A percentile compares a stretch with the other conserved stretches of the same genome.
These are phyloP conservation scores for Tachuris rubrigastra DNA, from an alignment of 2,113 vertebrate genomes.

Conservation along the genomic window DNA sequence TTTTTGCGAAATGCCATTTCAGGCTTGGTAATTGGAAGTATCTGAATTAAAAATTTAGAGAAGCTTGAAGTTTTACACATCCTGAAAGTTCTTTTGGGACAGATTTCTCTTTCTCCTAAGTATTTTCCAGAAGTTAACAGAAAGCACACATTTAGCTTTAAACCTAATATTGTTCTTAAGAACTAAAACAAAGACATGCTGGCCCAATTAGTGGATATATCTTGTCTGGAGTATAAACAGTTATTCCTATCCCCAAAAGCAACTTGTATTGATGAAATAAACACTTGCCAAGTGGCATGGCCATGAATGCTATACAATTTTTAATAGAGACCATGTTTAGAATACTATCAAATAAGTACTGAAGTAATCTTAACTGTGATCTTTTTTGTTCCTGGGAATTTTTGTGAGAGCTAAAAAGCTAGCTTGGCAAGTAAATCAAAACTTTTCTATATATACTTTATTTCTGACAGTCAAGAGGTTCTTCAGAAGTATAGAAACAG, in stretches of 20 bases:
- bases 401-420: not conserved
- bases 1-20: not conserved
- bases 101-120: not conserved
- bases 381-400: not conserved
- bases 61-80: not conserved
- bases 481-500: conserved; percentile 35
- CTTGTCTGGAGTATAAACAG: not conserved
- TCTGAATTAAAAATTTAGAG: not conserved
- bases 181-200: not conserved
- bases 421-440: conserved; percentile 46
- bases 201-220: not conserved
- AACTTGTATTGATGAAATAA: not conserved
- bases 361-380: conserved; percentile 15
- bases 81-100: not conserved
- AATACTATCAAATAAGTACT: not conserved
- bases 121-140: not conserved
- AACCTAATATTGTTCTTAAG: not conserved
- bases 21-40: not conserved
- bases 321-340: not conserved
- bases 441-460: conserved; percentile 39
- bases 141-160: not conserved
- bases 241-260: not conserved
- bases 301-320: not conserved
- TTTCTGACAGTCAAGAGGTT: conserved; percentile 21
- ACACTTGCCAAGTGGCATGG: not conserved